These are phyloP conservation scores for Acomys russatus DNA, from an alignment of 2,797 vertebrate species.

Conservation along the genomic window DNA sequence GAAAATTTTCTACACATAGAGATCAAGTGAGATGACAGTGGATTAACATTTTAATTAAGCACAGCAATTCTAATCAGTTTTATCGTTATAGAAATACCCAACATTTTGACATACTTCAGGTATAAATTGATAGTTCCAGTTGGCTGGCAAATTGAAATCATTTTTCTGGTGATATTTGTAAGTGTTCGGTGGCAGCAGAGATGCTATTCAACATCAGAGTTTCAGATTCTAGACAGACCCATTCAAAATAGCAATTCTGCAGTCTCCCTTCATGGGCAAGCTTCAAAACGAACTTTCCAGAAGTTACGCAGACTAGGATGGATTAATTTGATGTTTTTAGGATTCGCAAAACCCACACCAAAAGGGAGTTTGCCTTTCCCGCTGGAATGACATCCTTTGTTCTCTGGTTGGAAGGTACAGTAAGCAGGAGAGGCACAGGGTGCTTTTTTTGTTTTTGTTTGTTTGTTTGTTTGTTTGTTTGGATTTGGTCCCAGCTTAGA, in stretches of 20 bases:
- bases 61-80: constrained; percentile 75
- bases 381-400: not conserved
- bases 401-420: constrained; percentile 5
- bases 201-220: constrained; percentile 63
- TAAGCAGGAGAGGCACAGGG: not conserved
- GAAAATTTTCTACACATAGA: constrained; percentile 72
- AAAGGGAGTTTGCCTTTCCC: constrained; percentile 28
- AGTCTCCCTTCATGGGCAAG: not conserved
- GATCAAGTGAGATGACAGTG: constrained; percentile 77
- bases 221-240: constrained; percentile 51
- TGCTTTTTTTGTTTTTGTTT: not conserved
- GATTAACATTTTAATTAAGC: constrained; percentile 83
- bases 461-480: not conserved
- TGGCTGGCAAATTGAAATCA: constrained; percentile 74
- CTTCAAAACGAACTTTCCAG: constrained; percentile 24
- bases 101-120: constrained; percentile 83
- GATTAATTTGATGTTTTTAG: constrained; percentile 23
- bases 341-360: constrained; percentile 50
- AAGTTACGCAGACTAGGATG: constrained; percentile 5
- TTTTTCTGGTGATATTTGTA: constrained; percentile 78
- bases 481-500: not conserved
- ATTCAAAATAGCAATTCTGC: constrained; percentile 57
- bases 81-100: constrained; percentile 75
- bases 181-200: constrained; percentile 66
- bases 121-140: constrained; percentile 78